These are phyloP conservation scores for Dipodomys ordii DNA, from an alignment of 2,113 vertebrate genomes.

Conservation along the genomic window DNA sequence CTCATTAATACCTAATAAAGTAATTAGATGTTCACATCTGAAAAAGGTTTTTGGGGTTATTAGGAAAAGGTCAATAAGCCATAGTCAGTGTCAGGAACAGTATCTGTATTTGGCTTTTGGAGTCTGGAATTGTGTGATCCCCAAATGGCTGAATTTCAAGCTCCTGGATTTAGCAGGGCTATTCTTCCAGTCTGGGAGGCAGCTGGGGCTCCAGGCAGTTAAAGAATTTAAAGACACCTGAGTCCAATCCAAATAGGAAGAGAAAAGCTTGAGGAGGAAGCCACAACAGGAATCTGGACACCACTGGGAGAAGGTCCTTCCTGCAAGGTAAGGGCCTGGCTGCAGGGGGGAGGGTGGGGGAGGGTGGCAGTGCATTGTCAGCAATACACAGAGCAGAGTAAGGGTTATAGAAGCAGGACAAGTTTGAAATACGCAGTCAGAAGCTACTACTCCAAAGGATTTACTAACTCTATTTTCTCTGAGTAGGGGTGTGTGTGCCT, in stretches of 20 bases:
- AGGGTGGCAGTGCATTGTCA: not conserved
- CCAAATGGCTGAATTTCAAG: not conserved
- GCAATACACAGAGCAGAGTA: not conserved
- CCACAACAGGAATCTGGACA: not conserved
- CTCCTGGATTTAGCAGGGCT: not conserved
- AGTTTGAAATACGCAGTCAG: not conserved
- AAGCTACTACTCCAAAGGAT: not conserved
- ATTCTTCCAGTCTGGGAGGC: not conserved
- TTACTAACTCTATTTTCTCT: not conserved
- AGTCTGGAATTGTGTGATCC: not conserved
- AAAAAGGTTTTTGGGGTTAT: constrained; percentile 26
- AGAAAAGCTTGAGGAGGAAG: not conserved
- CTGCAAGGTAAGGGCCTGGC: not conserved
- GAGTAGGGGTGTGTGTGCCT: too few relatives aligned
- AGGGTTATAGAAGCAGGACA: not conserved
- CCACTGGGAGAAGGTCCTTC: not conserved
- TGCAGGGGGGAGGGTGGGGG: too few relatives aligned
- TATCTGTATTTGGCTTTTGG: not conserved
- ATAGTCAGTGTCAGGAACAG: constrained; percentile 12
- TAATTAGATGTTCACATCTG: constrained; percentile 34
- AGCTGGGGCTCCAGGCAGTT: not conserved
- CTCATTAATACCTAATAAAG: not conserved
- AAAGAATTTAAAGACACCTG: not conserved
- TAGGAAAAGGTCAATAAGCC: constrained; percentile 45
- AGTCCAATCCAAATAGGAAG: not conserved